Conservation (phyloP, 2,888 invertebrate species). For the Rhynchonema sp. region DNA sequence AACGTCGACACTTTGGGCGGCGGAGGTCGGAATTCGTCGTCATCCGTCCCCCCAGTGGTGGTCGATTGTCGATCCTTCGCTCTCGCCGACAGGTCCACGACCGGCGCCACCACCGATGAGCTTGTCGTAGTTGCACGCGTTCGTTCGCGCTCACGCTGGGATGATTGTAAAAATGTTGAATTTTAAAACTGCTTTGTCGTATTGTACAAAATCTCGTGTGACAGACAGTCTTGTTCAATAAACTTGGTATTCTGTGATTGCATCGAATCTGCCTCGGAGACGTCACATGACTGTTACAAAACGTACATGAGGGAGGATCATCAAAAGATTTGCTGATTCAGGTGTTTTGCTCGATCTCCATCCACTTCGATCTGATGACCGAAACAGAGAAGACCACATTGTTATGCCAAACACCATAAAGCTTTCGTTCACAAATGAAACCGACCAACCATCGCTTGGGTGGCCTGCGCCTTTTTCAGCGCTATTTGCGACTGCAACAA, state of each 20-base stretch:
- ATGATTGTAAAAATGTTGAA: no score
- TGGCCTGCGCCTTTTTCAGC: slow-evolving; percentile 12
- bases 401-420: no score
- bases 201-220: no score
- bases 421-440: no score
- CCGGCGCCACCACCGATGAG: not conserved
- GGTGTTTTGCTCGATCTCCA: not conserved
- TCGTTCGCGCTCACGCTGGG: not conserved
- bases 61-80: not conserved
- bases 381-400: no score
- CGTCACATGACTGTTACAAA: no score
- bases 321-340: no score
- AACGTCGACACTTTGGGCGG: not conserved
- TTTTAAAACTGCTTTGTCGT: no score
- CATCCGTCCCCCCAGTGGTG: not conserved
- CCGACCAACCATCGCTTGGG: not conserved
- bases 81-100: not conserved
- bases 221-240: no score
- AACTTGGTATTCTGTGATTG: no score
- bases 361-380: not conserved
- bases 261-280: no score
- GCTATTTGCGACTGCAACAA: slow-evolving; percentile 21
- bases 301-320: no score
- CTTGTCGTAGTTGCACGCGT: not conserved
- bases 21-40: not conserved